Evolutionary conservation across 1,140 invertebrate species (phyloP), one percentile per base, ranked within the genome.

Genomic region (Lysiphlebus fabarum): DNA sequence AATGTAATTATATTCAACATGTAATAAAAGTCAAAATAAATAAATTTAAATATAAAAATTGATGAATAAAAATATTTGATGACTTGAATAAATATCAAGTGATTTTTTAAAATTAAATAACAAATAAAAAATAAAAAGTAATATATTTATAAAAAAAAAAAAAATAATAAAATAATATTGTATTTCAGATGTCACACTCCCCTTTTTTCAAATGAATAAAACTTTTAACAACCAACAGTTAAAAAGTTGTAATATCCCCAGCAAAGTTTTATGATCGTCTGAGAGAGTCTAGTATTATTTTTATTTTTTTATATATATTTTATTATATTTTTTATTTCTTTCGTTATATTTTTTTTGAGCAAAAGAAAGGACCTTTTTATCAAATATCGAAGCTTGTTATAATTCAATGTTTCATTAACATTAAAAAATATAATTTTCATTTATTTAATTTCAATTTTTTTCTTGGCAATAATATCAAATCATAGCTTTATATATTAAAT

Each of bases 221-320:
- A 65, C 51, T 68, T 66, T 68, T 63, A 68, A 68, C 62, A 63
- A 58, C 59, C 53, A 62, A 61, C 56, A 64, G 61, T 68, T 66
- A 62, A 66, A 68, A 54, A 68, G 54, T 68, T 68, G 48, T 65
- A 63, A 64, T 57, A 51, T 61, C 58, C 11, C 45, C 11, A 49
- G 53, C 12, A 48, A 12, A 48, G 47, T 8, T 54, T 43, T 6
- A 36, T 7, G 53, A 54, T 53, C 51, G 17, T 38, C 10, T 8
- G 40, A 37, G 17, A 26, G 17, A 26, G 17, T n/a, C n/a, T n/a
- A n/a, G n/a, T 26, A 4, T 26, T 26, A 1, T 4, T 26, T 26
- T 26, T 26, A 2, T 26, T 26, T 26, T 26, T 2, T 26, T 26
- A 26, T 26, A n/a, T n/a, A n/a, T n/a, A n/a, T n/a, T n/a, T n/a